Conservation (phyloP, 2,888 invertebrate genomes). For the Copidosoma aretas region DNA sequence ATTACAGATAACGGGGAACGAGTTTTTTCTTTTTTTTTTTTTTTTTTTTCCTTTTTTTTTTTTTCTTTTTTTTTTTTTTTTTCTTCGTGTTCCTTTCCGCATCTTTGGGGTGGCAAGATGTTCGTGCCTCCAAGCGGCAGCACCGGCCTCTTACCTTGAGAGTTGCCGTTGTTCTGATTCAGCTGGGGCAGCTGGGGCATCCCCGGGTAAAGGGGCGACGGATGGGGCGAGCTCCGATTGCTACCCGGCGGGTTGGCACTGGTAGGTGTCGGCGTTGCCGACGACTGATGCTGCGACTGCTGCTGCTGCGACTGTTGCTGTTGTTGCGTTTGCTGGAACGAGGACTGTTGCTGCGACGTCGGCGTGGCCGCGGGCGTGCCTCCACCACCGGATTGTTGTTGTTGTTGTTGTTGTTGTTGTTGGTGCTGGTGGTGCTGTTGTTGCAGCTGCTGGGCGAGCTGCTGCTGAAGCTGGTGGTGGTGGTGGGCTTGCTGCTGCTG, state of each 20-base stretch:
- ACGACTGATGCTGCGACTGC: slow-evolving; percentile 41
- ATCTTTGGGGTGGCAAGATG: too few relatives aligned
- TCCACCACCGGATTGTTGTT: slow-evolving; percentile 60
- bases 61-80: too few relatives aligned
- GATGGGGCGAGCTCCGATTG: slow-evolving; percentile 59
- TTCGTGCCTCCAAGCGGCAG: too few relatives aligned
- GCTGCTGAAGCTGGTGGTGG: slow-evolving; percentile 65
- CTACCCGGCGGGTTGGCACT: slow-evolving; percentile 55
- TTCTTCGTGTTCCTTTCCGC: too few relatives aligned
- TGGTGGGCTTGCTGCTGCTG: slow-evolving; percentile 65
- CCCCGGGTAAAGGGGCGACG: slow-evolving; percentile 58
- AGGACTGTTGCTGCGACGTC: slow-evolving; percentile 48
- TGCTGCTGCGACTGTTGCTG: slow-evolving; percentile 38
- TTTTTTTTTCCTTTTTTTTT: too few relatives aligned
- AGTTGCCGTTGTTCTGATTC: slow-evolving; percentile 53
- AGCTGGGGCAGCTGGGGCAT: slow-evolving; percentile 49
- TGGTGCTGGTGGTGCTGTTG: slow-evolving; percentile 50
- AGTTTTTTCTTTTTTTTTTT: too few relatives aligned
- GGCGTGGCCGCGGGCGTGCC: slow-evolving; percentile 56
- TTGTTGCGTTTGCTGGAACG: slow-evolving; percentile 59
- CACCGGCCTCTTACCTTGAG: slow-evolving; percentile 56
- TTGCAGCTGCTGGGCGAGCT: slow-evolving; percentile 52
- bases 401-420: slow-evolving; percentile 64
- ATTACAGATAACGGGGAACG: too few relatives aligned
- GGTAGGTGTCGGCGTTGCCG: slow-evolving; percentile 54